Conservation (phyloP, 2,888 invertebrate genomes). For the Diadegma fenestrale region DNA sequence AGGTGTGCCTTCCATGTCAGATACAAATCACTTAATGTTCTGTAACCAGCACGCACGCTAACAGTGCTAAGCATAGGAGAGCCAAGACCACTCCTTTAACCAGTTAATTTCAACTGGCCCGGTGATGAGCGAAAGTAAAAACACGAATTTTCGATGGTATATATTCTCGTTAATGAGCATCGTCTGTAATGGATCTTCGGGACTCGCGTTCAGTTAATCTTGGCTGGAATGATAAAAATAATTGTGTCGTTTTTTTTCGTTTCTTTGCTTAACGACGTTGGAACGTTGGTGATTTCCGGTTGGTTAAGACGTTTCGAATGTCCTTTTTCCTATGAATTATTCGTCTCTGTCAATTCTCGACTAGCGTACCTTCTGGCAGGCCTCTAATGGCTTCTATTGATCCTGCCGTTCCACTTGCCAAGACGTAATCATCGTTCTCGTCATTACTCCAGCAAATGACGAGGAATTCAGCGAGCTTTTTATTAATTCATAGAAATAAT, state of each 20-base stretch:
- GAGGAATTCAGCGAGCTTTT: background rate
- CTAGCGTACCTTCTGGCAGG: background rate
- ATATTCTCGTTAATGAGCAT: conserved; percentile 14
- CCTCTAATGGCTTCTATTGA: background rate
- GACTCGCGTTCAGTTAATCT: background rate
- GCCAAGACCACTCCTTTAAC: conserved; percentile 44
- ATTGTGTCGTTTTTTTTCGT: background rate
- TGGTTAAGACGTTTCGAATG: conserved; percentile 20
- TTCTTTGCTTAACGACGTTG: background rate
- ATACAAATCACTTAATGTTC: conserved; percentile 72
- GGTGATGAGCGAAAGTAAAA: conserved; percentile 11
- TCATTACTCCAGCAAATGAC: background rate
- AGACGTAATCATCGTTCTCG: background rate
- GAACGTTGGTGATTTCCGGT: background rate
- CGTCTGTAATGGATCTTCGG: background rate
- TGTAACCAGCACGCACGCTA: conserved; percentile 68
- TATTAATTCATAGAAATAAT: background rate
- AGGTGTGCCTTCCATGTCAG: conserved; percentile 69
- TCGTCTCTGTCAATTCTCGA: background rate
- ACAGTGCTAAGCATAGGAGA: conserved; percentile 1
- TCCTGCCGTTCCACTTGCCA: background rate
- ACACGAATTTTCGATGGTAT: conserved; percentile 6
- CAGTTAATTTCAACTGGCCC: conserved; percentile 45
- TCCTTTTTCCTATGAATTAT: conserved; percentile 1
- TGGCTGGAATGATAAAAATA: background rate